Base-by-base conservation (phyloP, 2,888 invertebrate genomes). In the Phaedon cochleariae region DNA sequence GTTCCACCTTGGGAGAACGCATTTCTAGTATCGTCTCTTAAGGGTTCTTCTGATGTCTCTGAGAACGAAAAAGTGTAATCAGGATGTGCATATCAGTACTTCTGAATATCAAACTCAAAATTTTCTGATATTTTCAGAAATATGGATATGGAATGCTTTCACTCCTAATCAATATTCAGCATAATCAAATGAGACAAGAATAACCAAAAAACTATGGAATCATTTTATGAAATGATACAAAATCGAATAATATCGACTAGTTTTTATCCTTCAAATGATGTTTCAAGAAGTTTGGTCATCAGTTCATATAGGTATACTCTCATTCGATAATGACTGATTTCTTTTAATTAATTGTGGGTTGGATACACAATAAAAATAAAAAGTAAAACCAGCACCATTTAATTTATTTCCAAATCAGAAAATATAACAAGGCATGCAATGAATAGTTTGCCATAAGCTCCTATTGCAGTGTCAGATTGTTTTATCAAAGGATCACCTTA, bases 31-130 rank as follows among this genome's bases (percentile, higher is more conserved):
- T 69, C 74, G 70, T 60, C 74, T 73, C 55, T 67, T 68, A 55
- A 76, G 63, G 67, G 69, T 73, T 64, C 72, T 70, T 60, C 74
- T 69, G 61, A 76, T 72, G 59, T 71, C 67, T 76, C 76, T 76
- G 68, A 64, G 65, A 65, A 70, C 49, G 64, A 67, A 57, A 64
- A 62, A n/a, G 51, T 59, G 26, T 17, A 37, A 20, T 18, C 45
- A 26, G 54, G 45, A 54, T 37, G 22, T 20, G 21, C 9, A 18
- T 10, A 22, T 22, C n/a, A 17, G 2, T 31, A 34, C 10, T 7
- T 54, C 37, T 31, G 31, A 3, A 53, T 15, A 48, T 48, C 12
- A 29, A 41, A 46, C 12, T 17, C 12, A 37, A 20, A 18, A 6
- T 6, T 26, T 3, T 26, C 29, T 29, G 4, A 29, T 4, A 29